Conservation (phyloP, 2,113 vertebrate species). For the Callaeas wilsoni region DNA sequence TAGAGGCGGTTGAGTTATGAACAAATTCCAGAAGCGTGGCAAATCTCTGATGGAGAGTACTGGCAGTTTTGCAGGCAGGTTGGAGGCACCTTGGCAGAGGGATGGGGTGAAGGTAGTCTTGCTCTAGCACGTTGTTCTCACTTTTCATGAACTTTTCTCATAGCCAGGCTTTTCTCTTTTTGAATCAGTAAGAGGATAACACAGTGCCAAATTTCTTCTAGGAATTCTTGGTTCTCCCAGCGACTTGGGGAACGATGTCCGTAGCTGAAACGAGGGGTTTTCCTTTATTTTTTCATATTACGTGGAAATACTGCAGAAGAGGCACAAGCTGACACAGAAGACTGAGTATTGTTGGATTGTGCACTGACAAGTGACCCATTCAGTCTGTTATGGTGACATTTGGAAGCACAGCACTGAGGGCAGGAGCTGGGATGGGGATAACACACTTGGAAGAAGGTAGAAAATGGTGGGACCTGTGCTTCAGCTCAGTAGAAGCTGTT, state of each 20-base stretch:
- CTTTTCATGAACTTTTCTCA: background rate
- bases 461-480: background rate
- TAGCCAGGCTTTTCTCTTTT: background rate
- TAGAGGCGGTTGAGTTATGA: background rate
- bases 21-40: fast-evolving
- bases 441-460: background rate
- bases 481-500: background rate
- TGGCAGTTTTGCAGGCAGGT: background rate
- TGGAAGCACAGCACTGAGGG: background rate
- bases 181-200: background rate
- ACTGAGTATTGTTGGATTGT: background rate
- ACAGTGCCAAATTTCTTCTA: background rate
- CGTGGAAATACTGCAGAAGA: background rate
- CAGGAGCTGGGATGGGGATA: background rate
- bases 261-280: background rate
- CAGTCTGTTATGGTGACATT: background rate
- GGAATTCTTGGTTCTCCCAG: background rate
- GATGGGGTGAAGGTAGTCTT: background rate
- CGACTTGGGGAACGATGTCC: background rate
- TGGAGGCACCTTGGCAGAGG: background rate
- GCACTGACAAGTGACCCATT: background rate
- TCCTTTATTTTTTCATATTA: background rate
- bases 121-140: background rate
- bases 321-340: background rate
- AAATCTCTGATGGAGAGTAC: background rate